phyloP scores from a whole-genome alignment of 2,888 invertebrate species.

The Platyscelio sp. region DNA sequence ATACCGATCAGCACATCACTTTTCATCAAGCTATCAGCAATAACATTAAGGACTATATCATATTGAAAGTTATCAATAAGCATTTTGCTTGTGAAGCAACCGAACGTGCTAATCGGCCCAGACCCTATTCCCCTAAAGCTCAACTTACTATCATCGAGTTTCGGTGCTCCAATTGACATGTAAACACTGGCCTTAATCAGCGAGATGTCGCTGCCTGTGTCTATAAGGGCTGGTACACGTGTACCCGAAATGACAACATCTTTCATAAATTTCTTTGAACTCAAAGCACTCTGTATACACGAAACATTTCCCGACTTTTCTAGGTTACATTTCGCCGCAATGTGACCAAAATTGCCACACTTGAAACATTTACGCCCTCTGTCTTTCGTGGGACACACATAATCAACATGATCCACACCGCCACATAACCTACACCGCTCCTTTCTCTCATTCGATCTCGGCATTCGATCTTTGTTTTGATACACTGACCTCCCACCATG shows the following conservation, averaged over 20 bases:
- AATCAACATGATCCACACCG: neutral
- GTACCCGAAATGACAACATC: neutral
- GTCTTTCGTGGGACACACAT: constrained; percentile 11
- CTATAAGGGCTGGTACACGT: neutral
- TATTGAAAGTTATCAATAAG: neutral
- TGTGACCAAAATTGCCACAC: neutral
- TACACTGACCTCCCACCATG: neutral
- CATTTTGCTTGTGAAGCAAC: neutral
- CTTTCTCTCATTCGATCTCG: neutral
- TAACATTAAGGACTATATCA: neutral
- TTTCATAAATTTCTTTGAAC: neutral
- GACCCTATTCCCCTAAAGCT: neutral
- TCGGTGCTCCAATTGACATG: neutral
- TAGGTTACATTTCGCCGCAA: neutral
- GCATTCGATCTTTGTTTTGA: neutral
- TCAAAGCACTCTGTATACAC: neutral
- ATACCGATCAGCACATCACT: neutral
- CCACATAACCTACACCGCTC: constrained; percentile 1
- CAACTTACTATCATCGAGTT: neutral
- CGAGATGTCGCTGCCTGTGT: neutral
- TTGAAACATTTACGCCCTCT: constrained; percentile 6
- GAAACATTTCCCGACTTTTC: neutral
- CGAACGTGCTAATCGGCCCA: neutral
- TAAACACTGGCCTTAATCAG: neutral
- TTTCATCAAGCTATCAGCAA: neutral